Base-by-base conservation (phyloP, 2,113 vertebrate genomes). In the Tetrax tetrax region DNA sequence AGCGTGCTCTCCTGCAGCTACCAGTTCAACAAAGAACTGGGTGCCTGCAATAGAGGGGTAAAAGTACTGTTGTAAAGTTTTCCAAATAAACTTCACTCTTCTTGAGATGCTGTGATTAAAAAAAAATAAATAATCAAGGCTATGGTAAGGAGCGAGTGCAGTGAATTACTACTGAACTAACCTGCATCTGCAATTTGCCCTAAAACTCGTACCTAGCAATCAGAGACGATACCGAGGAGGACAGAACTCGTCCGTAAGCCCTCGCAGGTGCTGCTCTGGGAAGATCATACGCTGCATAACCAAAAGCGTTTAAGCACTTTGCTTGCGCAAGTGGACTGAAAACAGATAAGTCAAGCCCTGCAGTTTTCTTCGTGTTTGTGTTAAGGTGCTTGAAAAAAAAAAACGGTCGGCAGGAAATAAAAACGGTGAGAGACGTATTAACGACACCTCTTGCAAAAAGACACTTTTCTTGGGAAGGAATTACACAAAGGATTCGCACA, bases 401-500 rank as follows among this genome's bases (percentile, higher is more conserved):
- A 80, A 66, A 47, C 0, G 48, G 43, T 60, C 5, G 76, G 76
- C 2, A n/a, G 41, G 84, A 48, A 64, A 81, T 14, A 68, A 82
- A 54, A 84, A 23, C 50, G 74, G 31, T 21, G 29, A 48, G 21
- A 14, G 37, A 47, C 38, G 60, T 29, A 51, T 6, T 47, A 75
- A 20, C 6, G 31, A 41, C 29, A 37, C 54, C 82, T 74, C 91
- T 14, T 1, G 85, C 43, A 5, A 56, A 70, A 24, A 45, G 53
- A 47, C 76, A 76, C 92, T 91, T 90, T 86, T 45, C 94, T 71
- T 6, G 51, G 38, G 45, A 8, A 75, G n/a, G 89, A 51, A 69
- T 41, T 41, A 87, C 96, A 96, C 92, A 96, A 96, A 96, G 96
- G 94, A 83, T 81, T n/a, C 45, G 81, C 90, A 41, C 90, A 50